Evolutionary conservation across 2,113 vertebrate genomes (phyloP), one percentile per base, ranked within the genome.

Genomic region (Thalassarche chlororhynchos): DNA sequence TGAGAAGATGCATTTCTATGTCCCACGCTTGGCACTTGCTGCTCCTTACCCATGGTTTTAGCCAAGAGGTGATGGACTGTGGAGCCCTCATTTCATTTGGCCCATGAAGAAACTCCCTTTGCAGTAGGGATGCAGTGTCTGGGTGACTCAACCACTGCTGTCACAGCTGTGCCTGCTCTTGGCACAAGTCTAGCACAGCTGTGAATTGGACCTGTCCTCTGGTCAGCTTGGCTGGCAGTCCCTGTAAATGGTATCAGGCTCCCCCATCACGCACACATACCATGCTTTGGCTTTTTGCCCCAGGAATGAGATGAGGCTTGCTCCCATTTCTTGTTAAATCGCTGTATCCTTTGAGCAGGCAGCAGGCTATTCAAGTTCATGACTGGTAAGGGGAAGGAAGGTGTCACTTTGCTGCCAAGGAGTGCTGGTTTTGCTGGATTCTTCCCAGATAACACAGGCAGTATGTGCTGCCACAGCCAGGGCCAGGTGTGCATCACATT

Each of bases 1-100:
- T 54, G 94, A 91, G 96, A 54, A 89, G 97, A 95, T 57, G 65
- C 61, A 79, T 95, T 89, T 95, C 77, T 78, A 3, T 46, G 77
- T 69, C 94, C 95, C 40, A 7, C 1, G 6, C 88, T 78, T 84
- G 88, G 95, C 90, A 40, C 66, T 32, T 14, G 3, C 86, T 46
- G 44, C 91, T 93, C 81, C 91, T 61, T 61, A 2, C 47, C 61
- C 5, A 0, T 14, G 66, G 47, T 36, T 71, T n/a, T 26, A 42
- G 84, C 89, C 90, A 36, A 51, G 46, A 42, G 61, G 12, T 18
- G 47, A 54, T 3, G 29, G 61, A 4, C 70, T 70, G 46, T 4
- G n/a, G 44, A 87, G 72, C 55, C n/a, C 72, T 86, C 19, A 0
- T 64, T 52, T 28, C 69, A 2, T 57, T 1, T 38, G 25, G 36